Conservation (phyloP, 2,888 invertebrate species). For the Eristalis intricaria region DNA sequence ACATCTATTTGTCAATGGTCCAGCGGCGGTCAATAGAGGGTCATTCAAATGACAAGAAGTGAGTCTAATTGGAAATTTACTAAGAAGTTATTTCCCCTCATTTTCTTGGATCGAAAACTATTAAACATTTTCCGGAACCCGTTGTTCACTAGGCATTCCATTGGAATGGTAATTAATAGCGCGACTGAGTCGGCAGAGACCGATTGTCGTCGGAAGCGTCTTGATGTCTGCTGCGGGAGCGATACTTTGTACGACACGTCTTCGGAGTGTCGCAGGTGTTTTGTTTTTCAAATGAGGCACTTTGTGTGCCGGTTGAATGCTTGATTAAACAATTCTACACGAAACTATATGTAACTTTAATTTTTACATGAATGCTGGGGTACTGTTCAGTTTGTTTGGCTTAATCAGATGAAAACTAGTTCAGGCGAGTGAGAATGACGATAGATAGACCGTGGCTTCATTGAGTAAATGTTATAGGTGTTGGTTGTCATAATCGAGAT, state of each 20-base stretch:
- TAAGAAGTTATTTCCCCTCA: constrained; percentile 34
- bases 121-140: constrained; percentile 26
- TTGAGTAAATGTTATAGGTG: too few species aligned
- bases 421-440: background rate
- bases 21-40: background rate
- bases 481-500: too few species aligned
- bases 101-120: constrained; percentile 7
- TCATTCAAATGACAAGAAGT: constrained; percentile 8
- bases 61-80: constrained; percentile 60
- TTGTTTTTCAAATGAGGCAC: constrained; percentile 51
- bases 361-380: constrained; percentile 15
- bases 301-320: constrained; percentile 54
- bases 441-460: too few species aligned
- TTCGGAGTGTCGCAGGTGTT: constrained; percentile 25
- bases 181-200: constrained; percentile 4
- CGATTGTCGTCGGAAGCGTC: constrained; percentile 34
- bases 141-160: background rate
- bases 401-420: constrained; percentile 1
- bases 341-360: constrained; percentile 15
- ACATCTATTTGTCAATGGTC: constrained; percentile 5
- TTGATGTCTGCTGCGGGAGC: constrained; percentile 41
- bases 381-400: constrained; percentile 15
- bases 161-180: constrained; percentile 44
- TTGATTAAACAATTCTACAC: constrained; percentile 49
- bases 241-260: constrained; percentile 8